Base-by-base conservation (phyloP, 2,888 invertebrate genomes). In the Ditylenchus weischeri region DNA sequence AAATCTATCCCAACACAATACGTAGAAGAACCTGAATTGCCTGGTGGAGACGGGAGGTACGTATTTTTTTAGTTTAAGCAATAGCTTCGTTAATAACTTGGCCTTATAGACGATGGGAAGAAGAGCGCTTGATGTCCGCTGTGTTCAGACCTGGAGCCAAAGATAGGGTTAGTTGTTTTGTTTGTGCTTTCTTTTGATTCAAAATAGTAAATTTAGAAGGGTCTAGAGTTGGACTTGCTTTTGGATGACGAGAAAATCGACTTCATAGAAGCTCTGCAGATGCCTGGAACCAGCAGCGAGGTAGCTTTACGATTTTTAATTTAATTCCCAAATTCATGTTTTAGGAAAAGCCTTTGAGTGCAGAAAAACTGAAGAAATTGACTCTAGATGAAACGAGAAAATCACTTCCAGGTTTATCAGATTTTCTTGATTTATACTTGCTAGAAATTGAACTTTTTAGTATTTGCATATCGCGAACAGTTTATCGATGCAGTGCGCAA, bases 221-320 rank as follows among this genome's bases (percentile, higher is more conserved):
- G 84, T 81, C 85, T 87, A 70, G 91, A 94, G 76, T 96, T 96
- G 86, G 94, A 96, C 72, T 86, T 94, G 43, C 85, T 96, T 47
- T 85, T 98, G 75, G 94, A 95, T 83, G 83, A 83, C 59, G 95
- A 96, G 84, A 92, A 95, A 85, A 94, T 99, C 79, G 93, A 96
- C 83, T 99, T 98, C 84, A 91, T 98, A 71, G 93, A 96, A 76
- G 84, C 86, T 0, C 76, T 87, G 36, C 84, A 84, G 71, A 84
- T 38, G 18, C 59, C 59, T 38, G 59, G 59, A 2, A 43, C 43
- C 19, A 29, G 19, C 13, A 2, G 5, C 7, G 59, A 59, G n/a
- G 59, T 36, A 19, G 19, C 6, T 19, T 35, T 59, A 19, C 1
- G 23, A 5, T 29, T 10, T 58, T 29, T 29, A 19, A 35, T 21